A percentile compares a stretch with the other conserved stretches of the same genome.
Conservation (phyloP, 2,797 vertebrate genomes). For the Menidia menidia region DNA sequence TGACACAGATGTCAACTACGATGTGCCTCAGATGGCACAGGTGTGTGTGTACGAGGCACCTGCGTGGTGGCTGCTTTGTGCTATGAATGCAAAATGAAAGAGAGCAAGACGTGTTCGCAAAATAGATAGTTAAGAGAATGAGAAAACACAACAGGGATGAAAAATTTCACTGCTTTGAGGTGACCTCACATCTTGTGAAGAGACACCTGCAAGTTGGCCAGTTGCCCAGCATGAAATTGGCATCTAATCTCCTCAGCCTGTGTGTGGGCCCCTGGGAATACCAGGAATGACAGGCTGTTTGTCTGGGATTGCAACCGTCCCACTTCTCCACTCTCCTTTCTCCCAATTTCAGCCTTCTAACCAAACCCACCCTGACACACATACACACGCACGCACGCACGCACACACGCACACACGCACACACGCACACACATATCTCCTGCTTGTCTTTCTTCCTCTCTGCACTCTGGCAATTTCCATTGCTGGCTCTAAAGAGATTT, state of each 20-base stretch:
- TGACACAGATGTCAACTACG: slow-evolving; percentile 61
- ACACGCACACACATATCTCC: slow-evolving; percentile 31
- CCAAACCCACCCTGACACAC: not conserved
- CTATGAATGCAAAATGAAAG: slow-evolving; percentile 63
- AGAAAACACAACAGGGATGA: slow-evolving; percentile 45
- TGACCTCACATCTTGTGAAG: slow-evolving; percentile 75
- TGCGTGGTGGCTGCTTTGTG: slow-evolving; percentile 33
- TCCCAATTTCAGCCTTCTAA: slow-evolving; percentile 52
- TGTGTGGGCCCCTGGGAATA: slow-evolving; percentile 71
- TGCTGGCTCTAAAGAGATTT: slow-evolving; percentile 78
- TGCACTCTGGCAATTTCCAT: slow-evolving; percentile 79
- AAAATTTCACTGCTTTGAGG: slow-evolving; percentile 74
- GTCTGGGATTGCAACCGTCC: slow-evolving; percentile 79
- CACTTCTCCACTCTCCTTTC: slow-evolving; percentile 45
- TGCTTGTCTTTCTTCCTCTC: slow-evolving; percentile 56
- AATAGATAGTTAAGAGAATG: slow-evolving; percentile 53
- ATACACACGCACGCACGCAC: not conserved
- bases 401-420: slow-evolving; percentile 13
- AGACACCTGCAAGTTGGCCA: slow-evolving; percentile 78
- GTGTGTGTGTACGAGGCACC: slow-evolving; percentile 40
- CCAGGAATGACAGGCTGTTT: slow-evolving; percentile 83
- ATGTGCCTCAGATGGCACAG: slow-evolving; percentile 43
- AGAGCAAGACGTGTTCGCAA: slow-evolving; percentile 30
- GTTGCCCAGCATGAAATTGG: slow-evolving; percentile 78
- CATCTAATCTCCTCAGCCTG: slow-evolving; percentile 81